Evolutionary conservation across 2,113 vertebrate species (phyloP).

Genomic region (Hymenochirus boettgeri): DNA sequence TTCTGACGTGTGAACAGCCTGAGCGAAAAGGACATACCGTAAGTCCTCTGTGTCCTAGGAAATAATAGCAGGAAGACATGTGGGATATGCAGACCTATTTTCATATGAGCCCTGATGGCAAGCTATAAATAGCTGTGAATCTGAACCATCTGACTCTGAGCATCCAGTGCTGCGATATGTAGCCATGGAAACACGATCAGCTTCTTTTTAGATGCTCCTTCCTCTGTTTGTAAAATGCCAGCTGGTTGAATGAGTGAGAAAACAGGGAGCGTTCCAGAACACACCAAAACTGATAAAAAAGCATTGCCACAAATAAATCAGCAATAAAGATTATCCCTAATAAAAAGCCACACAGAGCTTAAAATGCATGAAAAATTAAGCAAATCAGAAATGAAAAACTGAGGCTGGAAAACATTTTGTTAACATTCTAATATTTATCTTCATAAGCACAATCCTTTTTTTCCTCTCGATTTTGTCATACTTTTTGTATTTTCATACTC

Average conservation of each 20-base stretch:
- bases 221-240: conserved; percentile 23
- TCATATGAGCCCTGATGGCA: conserved; percentile 62
- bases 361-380: conserved; percentile 15
- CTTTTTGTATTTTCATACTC: no score
- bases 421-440: background rate
- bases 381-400: conserved; percentile 8
- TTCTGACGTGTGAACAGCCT: background rate
- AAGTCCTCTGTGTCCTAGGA: background rate
- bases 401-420: no score
- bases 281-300: conserved; percentile 23
- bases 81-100: conserved; percentile 53
- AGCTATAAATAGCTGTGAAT: conserved; percentile 70
- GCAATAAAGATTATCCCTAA: conserved; percentile 17
- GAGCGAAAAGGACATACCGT: background rate
- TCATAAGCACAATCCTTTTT: no score
- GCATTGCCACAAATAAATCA: conserved; percentile 7
- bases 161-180: conserved; percentile 59
- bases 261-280: conserved; percentile 23
- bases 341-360: conserved; percentile 14
- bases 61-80: conserved; percentile 22
- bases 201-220: conserved; percentile 20
- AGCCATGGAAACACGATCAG: conserved; percentile 62
- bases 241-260: conserved; percentile 25
- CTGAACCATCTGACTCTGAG: conserved; percentile 64
- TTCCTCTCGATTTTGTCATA: no score